Conservation (phyloP, 2,888 invertebrate genomes). For the Agonum fuliginosum region DNA sequence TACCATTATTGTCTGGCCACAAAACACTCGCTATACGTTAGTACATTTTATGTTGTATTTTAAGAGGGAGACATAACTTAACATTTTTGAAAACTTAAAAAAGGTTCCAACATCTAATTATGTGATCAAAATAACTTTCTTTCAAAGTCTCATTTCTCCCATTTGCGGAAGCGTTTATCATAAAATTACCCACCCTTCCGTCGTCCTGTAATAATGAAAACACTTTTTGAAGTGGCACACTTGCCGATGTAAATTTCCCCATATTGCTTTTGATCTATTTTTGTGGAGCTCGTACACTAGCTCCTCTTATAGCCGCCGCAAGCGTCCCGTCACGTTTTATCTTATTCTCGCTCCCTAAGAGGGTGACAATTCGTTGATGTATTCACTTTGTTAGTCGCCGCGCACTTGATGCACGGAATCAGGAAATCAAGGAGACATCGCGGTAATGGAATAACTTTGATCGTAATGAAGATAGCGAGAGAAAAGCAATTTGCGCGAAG, state of each 20-base stretch:
- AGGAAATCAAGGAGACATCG: slow-evolving; percentile 28
- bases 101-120: too few species aligned
- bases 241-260: neutral
- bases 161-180: neutral
- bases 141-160: neutral
- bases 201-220: slow-evolving; percentile 19
- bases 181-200: neutral
- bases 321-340: neutral
- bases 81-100: too few species aligned
- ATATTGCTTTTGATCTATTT: slow-evolving; percentile 20
- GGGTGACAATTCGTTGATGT: slow-evolving; percentile 31
- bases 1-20: too few species aligned
- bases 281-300: neutral
- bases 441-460: slow-evolving; percentile 39
- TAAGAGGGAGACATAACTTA: too few species aligned
- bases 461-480: slow-evolving; percentile 21
- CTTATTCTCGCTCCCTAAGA: neutral
- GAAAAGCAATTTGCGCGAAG: slow-evolving; percentile 16
- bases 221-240: slow-evolving; percentile 22
- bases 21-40: too few species aligned
- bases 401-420: neutral
- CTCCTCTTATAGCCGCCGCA: neutral
- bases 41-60: too few species aligned
- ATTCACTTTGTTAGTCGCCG: slow-evolving; percentile 38
- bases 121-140: too few species aligned